phyloP scores from a whole-genome alignment of 2,113 vertebrate species.

The Saccopteryx bilineata region DNA sequence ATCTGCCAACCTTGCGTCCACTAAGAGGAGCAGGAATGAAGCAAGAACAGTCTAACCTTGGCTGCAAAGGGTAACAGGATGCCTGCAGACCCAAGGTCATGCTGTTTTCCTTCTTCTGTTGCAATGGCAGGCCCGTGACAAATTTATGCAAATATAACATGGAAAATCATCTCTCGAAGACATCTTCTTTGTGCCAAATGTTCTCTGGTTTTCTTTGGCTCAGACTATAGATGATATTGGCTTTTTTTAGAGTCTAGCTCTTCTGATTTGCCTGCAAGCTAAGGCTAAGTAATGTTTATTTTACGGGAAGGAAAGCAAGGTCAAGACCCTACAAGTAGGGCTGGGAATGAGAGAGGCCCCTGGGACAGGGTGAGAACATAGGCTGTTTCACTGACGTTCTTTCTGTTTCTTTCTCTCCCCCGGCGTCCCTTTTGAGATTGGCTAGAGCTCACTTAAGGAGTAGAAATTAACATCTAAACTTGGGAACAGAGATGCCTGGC shows the following conservation, averaged over 20 bases:
- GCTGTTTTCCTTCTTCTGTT: background rate
- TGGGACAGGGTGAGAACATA: background rate
- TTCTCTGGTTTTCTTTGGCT: conserved; percentile 3
- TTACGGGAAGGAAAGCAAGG: background rate
- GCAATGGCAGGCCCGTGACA: background rate
- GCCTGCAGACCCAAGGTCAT: background rate
- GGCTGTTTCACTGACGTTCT: background rate
- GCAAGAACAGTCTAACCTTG: background rate
- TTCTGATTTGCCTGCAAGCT: background rate
- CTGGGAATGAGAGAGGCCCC: background rate
- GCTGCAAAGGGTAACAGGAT: background rate
- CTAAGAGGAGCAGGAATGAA: background rate
- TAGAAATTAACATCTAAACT: background rate
- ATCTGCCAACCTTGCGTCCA: background rate
- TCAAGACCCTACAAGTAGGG: background rate
- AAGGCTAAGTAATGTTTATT: background rate
- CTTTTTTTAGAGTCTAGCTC: background rate
- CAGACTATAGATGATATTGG: background rate
- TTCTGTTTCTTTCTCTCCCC: background rate
- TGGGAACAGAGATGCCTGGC: background rate
- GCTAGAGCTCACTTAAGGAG: background rate
- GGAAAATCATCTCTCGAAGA: conserved; percentile 37
- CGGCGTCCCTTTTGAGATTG: background rate
- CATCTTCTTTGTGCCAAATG: background rate
- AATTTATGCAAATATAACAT: background rate